Percentiles rank a stretch among this genome's conserved stretches.
Evolutionary conservation across 1,140 invertebrate species (phyloP).

Genomic region (Drosophila lini): DNA sequence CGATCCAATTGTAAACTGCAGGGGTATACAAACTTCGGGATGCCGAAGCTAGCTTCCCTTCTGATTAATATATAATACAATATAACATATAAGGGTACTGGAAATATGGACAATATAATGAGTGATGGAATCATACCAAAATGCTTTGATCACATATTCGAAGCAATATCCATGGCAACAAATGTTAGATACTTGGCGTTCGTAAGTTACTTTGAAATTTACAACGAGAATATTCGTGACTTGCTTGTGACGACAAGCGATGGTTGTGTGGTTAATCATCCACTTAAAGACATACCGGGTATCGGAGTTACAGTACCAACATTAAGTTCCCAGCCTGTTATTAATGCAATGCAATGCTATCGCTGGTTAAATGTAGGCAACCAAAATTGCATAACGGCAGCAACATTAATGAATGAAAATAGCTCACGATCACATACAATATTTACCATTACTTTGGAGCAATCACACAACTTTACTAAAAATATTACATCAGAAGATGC

Average conservation of each 20-base stretch:
- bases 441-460: conserved; percentile 94
- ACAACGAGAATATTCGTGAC: conserved; percentile 95
- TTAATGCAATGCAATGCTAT: conserved; percentile 90
- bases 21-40: no score
- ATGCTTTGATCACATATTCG: conserved; percentile 96
- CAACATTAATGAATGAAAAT: conserved; percentile 97
- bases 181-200: conserved; percentile 94
- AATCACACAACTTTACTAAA: conserved; percentile 81
- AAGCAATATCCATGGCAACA: conserved; percentile 93
- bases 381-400: conserved; percentile 91
- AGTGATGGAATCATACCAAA: conserved; percentile 92
- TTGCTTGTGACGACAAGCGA: conserved; percentile 85
- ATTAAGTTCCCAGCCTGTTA: conserved; percentile 84
- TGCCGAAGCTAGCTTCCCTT: no score
- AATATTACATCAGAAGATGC: conserved; percentile 2
- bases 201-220: conserved; percentile 97
- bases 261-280: conserved; percentile 65
- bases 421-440: conserved; percentile 96
- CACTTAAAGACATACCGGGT: conserved; percentile 92
- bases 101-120: conserved; percentile 1
- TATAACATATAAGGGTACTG: conserved; percentile 35
- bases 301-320: conserved; percentile 92
- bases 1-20: no score
- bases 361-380: conserved; percentile 91
- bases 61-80: background rate